phyloP scores from a whole-genome alignment of 2,888 invertebrate species.

The Drosophila macrospina region DNA sequence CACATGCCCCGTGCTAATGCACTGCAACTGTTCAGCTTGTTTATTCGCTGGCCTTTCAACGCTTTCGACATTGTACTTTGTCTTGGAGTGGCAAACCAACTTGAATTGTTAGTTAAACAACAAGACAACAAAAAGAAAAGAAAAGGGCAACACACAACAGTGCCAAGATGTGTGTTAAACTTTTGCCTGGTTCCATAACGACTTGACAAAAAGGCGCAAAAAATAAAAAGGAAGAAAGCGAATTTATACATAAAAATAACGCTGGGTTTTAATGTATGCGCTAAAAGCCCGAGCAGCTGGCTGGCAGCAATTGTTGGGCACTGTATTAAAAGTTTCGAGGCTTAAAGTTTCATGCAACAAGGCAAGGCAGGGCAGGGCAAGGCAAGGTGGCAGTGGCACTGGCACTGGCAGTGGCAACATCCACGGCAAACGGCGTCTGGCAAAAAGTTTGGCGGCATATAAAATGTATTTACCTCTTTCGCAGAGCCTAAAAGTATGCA shows the following conservation, averaged over 20 bases:
- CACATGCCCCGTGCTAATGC: conserved; percentile 21
- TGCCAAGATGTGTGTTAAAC: conserved; percentile 51
- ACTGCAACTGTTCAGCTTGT: conserved; percentile 9
- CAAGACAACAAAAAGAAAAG: conserved; percentile 1
- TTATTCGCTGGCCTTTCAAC: conserved; percentile 30
- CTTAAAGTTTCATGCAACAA: conserved; percentile 64
- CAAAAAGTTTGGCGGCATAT: conserved; percentile 50
- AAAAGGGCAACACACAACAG: conserved; percentile 52
- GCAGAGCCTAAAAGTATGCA: conserved; percentile 63
- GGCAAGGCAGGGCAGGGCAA: not conserved
- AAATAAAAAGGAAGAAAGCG: conserved; percentile 19
- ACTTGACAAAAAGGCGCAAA: conserved; percentile 14
- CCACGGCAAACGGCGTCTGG: conserved; percentile 10
- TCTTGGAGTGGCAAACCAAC: conserved; percentile 44
- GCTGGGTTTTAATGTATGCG: conserved; percentile 61
- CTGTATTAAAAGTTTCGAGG: conserved; percentile 75
- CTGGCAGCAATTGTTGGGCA: conserved; percentile 61
- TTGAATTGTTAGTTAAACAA: conserved; percentile 56
- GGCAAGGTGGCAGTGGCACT: not conserved
- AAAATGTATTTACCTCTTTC: conserved; percentile 67
- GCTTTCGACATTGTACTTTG: conserved; percentile 23
- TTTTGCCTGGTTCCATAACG: conserved; percentile 41
- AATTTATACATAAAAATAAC: conserved; percentile 11
- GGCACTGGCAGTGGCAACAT: not conserved
- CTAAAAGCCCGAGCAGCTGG: conserved; percentile 67